Evolutionary conservation across 1,140 invertebrate species (phyloP).

Genomic region (Adoxophyes honmai): DNA sequence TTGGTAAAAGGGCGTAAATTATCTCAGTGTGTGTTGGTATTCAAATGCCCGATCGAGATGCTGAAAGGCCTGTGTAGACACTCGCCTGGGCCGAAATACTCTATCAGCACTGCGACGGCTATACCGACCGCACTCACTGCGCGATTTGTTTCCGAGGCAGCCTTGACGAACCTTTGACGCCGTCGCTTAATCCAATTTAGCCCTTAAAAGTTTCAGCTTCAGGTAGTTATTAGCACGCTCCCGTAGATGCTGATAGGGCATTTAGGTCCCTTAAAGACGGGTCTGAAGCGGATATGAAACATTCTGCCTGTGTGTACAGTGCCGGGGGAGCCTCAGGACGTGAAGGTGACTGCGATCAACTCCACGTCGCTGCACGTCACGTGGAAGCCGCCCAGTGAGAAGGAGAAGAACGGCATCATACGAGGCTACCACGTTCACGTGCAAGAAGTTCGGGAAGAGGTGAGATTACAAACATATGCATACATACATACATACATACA

Average conservation of each 20-base stretch:
- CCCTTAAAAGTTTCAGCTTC: constrained; percentile 49
- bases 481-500: no score
- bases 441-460: constrained; percentile 92
- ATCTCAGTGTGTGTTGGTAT: constrained; percentile 75
- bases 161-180: constrained; percentile 47
- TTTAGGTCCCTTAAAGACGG: constrained; percentile 50
- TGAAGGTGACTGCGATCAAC: constrained; percentile 91
- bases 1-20: constrained; percentile 66
- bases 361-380: constrained; percentile 94
- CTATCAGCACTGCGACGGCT: constrained; percentile 70
- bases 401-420: constrained; percentile 97
- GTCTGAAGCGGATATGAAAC: constrained; percentile 38
- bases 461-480: constrained; percentile 57
- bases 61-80: constrained; percentile 54
- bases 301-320: constrained; percentile 82
- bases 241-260: constrained; percentile 76
- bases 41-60: constrained; percentile 76
- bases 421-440: constrained; percentile 97
- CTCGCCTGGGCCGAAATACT: constrained; percentile 61
- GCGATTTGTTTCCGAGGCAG: constrained; percentile 29
- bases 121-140: constrained; percentile 58
- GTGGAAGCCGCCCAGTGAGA: constrained; percentile 93
- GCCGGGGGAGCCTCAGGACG: constrained; percentile 95
- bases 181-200: constrained; percentile 53
- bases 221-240: constrained; percentile 67